Evolutionary conservation across 2,888 invertebrate genomes (phyloP), one percentile per base, ranked within the genome.

Genomic region (Nomada fucata): DNA sequence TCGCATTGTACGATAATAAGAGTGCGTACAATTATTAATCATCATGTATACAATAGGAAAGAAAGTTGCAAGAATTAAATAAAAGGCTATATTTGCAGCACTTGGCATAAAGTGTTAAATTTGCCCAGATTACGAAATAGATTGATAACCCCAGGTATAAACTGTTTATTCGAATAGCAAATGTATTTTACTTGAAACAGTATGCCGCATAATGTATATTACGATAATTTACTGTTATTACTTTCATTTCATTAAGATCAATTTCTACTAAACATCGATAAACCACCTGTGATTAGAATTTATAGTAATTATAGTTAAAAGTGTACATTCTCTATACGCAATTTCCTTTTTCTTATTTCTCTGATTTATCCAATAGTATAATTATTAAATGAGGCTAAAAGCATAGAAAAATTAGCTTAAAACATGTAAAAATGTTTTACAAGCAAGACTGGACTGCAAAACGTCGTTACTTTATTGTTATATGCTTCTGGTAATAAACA

Each of bases 371-470:
- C 47, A 18, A 61, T 29, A 68, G 15, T 44, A 13, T 26, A 36
- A 15, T 75, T 61, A 15, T 75, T 61, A 52, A 50, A 77, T 18
- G 42, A 52, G 63, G 68, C 55, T 29, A 15, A 29, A 36, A 57
- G 23, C 11, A 42, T 36, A 42, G 23, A 36, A 18, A 59, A 53
- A 77, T 77, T 52, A 68, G 26, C 50, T 23, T 18, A 55, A 26
- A 77, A 68, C 42, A 47, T 59, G 47, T 29, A 72, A 47, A 11
- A 36, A 50, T 65, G 29, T 23, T 60, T 67, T 47, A 50, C 53
- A 53, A 23, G 53, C 29, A 59, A 69, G 63, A 64, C 69, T 79
- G 61, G 52, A 75, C 63, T 73, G 64, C 69, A 70, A 75, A 81
- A 60, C 18, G 23, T 71, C 11, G 26, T 44, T 63, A 53, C 36